Conservation (phyloP, 2,888 invertebrate genomes). For the Prosopocoilus inquinatus region DNA sequence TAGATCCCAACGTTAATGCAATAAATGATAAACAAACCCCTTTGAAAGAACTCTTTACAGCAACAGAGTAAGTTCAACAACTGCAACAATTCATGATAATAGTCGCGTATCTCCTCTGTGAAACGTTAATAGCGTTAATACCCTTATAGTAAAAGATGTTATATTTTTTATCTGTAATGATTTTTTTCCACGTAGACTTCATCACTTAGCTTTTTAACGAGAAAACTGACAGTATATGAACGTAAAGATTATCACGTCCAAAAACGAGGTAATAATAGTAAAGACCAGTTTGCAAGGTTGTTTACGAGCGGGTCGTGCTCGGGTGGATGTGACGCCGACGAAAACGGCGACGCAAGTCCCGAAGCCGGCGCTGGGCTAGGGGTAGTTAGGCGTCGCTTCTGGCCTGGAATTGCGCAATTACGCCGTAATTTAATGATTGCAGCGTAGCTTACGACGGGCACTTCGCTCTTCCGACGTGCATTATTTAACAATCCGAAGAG, state of each 20-base stretch:
- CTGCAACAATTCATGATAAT: no score
- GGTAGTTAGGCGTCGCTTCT: constrained; percentile 25
- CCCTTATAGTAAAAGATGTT: no score
- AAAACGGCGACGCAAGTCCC: constrained; percentile 16
- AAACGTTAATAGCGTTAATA: no score
- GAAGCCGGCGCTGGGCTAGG: constrained; percentile 17
- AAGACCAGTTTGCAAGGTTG: constrained; percentile 8
- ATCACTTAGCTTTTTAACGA: neutral
- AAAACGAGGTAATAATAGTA: neutral
- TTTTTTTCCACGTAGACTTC: neutral
- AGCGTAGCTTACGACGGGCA: constrained; percentile 3
- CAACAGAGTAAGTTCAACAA: no score
- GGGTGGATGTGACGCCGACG: constrained; percentile 13
- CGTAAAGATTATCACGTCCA: constrained; percentile 1
- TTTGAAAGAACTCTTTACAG: no score
- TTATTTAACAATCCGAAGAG: no score
- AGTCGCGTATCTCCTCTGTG: no score
- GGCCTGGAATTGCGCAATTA: constrained; percentile 29
- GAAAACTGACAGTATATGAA: neutral
- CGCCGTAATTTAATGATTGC: constrained; percentile 28
- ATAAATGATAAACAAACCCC: no score
- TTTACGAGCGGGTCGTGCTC: constrained; percentile 19
- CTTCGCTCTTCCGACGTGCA: neutral
- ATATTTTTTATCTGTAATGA: no score
- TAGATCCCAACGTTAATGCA: no score